Conservation (phyloP, 2,888 invertebrate species). For the Xanthia togata region DNA sequence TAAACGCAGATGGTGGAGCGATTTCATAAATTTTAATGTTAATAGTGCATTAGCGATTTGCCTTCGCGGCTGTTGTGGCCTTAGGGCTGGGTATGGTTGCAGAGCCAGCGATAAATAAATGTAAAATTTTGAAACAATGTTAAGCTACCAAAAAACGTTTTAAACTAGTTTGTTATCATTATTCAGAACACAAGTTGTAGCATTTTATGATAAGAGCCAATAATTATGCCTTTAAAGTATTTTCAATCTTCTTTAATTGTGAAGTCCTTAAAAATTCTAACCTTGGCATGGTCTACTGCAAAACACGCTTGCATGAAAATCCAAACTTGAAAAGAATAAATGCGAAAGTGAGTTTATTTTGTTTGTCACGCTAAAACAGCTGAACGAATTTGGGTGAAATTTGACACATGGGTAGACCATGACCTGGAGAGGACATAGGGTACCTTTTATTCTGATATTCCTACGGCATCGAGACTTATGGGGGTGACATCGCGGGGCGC, state of each 20-base stretch:
- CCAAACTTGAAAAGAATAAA: too few relatives aligned
- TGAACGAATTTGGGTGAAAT: too few relatives aligned
- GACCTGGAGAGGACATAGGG: too few relatives aligned
- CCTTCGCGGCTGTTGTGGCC: conserved; percentile 25
- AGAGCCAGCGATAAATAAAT: conserved; percentile 20
- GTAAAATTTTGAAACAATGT: background rate
- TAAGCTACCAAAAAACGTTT: too few relatives aligned
- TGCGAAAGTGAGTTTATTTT: too few relatives aligned
- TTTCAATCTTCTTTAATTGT: background rate
- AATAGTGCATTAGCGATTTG: conserved; percentile 50
- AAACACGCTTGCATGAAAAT: background rate
- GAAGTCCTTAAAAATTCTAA: background rate
- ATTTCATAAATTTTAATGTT: conserved; percentile 63
- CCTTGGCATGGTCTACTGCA: background rate
- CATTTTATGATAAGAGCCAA: background rate
- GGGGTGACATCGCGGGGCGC: too few relatives aligned
- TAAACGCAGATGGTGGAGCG: conserved; percentile 46
- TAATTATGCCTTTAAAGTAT: background rate
- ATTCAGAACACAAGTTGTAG: background rate
- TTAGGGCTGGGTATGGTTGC: conserved; percentile 33
- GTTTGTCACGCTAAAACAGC: too few relatives aligned
- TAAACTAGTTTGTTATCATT: background rate
- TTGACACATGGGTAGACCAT: too few relatives aligned
- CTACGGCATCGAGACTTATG: too few relatives aligned
- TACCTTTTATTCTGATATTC: too few relatives aligned